Percentiles rank a stretch among this genome's conserved stretches.
These are phyloP conservation scores for Atlantisia rogersi DNA, from an alignment of 2,113 vertebrate genomes.

Conservation along the genomic window DNA sequence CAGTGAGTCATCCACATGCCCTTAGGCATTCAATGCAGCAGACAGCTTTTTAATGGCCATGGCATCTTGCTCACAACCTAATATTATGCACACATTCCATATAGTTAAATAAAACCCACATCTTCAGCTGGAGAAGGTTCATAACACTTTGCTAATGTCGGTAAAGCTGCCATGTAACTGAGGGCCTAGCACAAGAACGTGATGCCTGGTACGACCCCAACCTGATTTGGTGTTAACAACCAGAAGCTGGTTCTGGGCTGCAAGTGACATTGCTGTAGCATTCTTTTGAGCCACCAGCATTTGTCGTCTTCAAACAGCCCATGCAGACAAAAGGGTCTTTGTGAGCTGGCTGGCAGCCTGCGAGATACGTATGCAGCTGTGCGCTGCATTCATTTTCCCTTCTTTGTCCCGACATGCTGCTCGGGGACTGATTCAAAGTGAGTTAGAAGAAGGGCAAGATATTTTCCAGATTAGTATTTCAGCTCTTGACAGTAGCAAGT, in stretches of 20 bases:
- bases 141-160: neutral
- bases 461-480: neutral
- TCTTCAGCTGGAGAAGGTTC: neutral
- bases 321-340: slow-evolving; percentile 30
- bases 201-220: neutral
- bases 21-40: neutral
- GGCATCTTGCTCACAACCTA: neutral
- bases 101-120: neutral
- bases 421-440: neutral
- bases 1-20: slow-evolving; percentile 5
- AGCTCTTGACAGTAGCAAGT: neutral
- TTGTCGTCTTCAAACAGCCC: neutral
- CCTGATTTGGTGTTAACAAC: neutral
- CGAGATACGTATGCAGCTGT: neutral
- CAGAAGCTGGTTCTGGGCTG: neutral
- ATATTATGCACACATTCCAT: neutral
- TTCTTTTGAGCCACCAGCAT: neutral
- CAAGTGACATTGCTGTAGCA: neutral
- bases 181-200: neutral
- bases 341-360: slow-evolving; percentile 7
- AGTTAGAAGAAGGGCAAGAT: neutral
- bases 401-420: neutral
- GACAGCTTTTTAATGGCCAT: neutral
- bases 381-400: neutral
- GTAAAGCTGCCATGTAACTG: neutral